phyloP scores from a whole-genome alignment of 2,888 invertebrate genomes.

The Ormyrus labotus region DNA sequence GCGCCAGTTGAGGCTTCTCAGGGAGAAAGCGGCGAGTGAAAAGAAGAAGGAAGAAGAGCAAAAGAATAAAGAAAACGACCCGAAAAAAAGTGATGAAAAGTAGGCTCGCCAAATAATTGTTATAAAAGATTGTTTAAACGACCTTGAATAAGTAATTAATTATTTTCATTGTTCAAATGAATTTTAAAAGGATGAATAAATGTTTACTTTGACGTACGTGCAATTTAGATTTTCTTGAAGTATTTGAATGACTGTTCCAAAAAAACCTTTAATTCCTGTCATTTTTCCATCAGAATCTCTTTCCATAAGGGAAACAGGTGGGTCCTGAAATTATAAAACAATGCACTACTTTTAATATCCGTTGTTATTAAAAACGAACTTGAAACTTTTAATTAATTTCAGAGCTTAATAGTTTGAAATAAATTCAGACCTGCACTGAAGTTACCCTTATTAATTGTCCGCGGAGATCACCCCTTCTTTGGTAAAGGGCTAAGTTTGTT shows the following conservation, averaged over 20 bases:
- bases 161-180: neutral
- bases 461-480: constrained; percentile 67
- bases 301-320: constrained; percentile 67
- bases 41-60: neutral
- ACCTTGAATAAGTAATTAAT: neutral
- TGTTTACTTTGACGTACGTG: constrained; percentile 65
- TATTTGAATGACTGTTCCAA: constrained; percentile 69
- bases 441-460: constrained; percentile 68
- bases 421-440: constrained; percentile 62
- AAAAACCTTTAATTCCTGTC: constrained; percentile 68
- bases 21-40: neutral
- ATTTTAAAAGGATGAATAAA: too few relatives aligned
- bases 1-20: constrained; percentile 61
- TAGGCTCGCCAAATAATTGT: neutral
- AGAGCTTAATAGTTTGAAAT: neutral
- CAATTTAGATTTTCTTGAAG: constrained; percentile 71
- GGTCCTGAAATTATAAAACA: constrained; percentile 64
- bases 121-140: neutral
- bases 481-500: constrained; percentile 65
- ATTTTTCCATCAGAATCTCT: constrained; percentile 61
- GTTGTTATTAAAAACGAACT: neutral
- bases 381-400: constrained; percentile 1
- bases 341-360: neutral
- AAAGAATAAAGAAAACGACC: constrained; percentile 43
- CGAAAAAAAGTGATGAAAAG: neutral